Evolutionary conservation across 2,113 vertebrate species (phyloP), one percentile per base, ranked within the genome.

Genomic region (Pyxicephalus adspersus): DNA sequence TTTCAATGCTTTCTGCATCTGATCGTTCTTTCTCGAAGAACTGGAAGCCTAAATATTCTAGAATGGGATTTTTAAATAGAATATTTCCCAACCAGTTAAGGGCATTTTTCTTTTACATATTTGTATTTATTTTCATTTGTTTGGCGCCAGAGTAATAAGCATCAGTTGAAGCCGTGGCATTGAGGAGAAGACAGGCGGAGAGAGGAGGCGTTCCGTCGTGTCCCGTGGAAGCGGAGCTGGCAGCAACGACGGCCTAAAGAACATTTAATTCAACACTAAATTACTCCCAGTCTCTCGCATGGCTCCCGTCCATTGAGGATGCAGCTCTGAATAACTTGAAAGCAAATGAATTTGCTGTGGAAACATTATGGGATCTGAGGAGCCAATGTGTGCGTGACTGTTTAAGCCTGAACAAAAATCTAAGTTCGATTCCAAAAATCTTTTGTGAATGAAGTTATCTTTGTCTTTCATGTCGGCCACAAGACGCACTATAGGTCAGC

Each of bases 41-140:
- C 38, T 13, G 38, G 17, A 22, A 50, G 29, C n/a, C 64, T 63
- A 25, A 54, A 22, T 78, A 55, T 19, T 50, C 63, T 57, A 55
- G 57, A 67, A 67, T 67, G 51, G 76, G 25, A 66, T 52, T 66
- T 78, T 57, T 60, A 83, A 86, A 83, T 90, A 89, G 85, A 88
- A 83, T 90, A 89, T 88, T 85, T 90, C 87, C 88, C 87, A 89
- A 86, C 70, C 86, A 87, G 17, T 81, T 90, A 90, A 90, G 90
- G 91, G 85, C 86, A 89, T 29, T 54, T 51, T 60, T 38, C 54
- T 88, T 83, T 83, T 87, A 89, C 85, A 91, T 90, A 90, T 92
- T 93, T 92, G 89, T 90, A 89, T 91, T 90, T 92, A 85, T 92
- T 93, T 92, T 89, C 90, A 88, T 91, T 90, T 92, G 85, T 92